Percentiles rank a stretch among this genome's conserved stretches.
Evolutionary conservation across 1,140 invertebrate species (phyloP).

Genomic region (Drosophila nebulosa): DNA sequence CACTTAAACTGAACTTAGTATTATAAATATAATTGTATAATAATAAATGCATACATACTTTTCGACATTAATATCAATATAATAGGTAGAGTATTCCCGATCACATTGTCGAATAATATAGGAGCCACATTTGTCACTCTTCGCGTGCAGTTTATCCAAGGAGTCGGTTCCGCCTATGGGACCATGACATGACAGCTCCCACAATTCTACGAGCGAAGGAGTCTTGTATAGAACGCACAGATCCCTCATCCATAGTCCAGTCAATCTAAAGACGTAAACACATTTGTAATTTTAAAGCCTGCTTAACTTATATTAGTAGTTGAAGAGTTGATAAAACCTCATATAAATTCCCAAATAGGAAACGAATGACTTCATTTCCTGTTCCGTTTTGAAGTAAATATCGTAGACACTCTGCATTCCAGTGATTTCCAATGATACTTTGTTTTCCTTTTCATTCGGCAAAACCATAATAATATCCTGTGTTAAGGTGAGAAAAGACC

Average conservation of each 20-base stretch:
- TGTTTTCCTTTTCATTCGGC: conserved; percentile 26
- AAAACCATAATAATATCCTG: conserved; percentile 86
- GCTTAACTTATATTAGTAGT: background rate
- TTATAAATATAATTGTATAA: too few relatives aligned
- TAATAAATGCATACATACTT: conserved; percentile 59
- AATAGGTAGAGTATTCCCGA: conserved; percentile 88
- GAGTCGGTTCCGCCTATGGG: conserved; percentile 93
- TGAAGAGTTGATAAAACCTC: conserved; percentile 80
- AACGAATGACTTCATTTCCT: conserved; percentile 86
- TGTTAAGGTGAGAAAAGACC: conserved; percentile 88
- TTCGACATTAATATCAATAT: conserved; percentile 89
- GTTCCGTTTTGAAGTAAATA: conserved; percentile 55
- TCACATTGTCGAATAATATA: conserved; percentile 92
- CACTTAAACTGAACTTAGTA: too few relatives aligned
- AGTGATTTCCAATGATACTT: conserved; percentile 62
- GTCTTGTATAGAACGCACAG: conserved; percentile 90
- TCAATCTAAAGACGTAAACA: conserved; percentile 83
- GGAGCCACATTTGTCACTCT: conserved; percentile 87
- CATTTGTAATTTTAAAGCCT: background rate
- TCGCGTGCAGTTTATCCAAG: conserved; percentile 89
- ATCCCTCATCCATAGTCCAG: conserved; percentile 94
- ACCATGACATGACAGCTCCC: conserved; percentile 91
- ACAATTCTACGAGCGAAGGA: conserved; percentile 88
- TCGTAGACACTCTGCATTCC: conserved; percentile 65
- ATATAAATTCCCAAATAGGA: conserved; percentile 93